Base-by-base conservation (phyloP, 1,140 invertebrate species). In the Bombus waltoni region DNA sequence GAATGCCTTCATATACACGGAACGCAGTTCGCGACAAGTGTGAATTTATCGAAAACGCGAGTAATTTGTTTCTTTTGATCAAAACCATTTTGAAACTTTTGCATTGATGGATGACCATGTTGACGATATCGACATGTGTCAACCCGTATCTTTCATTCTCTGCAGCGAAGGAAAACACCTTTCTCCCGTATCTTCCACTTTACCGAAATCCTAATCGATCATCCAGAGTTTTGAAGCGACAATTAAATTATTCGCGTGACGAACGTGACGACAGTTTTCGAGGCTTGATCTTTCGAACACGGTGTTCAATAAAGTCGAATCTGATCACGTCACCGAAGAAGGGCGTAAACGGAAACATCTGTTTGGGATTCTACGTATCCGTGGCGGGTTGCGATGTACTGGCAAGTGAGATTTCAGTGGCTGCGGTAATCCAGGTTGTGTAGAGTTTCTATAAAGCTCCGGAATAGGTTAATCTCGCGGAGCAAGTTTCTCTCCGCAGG, bases 401-500 rank as follows among this genome's bases (percentile, higher is more conserved):
- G 81, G 83, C 62, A 88, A 91, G 83, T 74, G 87, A 88, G 88
- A 91, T 92, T 83, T 77, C 47, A 81, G 73, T 62, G 85, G 90
- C 90, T 83, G 79, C 72, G 73, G 91, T 92, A 92, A 93, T 92
- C 91, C 92, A 86, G 87, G 87, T 89, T 91, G 80, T 85, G 87
- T 76, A 77, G 92, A 93, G 89, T 93, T 93, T 91, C 89, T 91
- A 92, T 92, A 92, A 92, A 92, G 89, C 90, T 90, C 87, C 85
- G 85, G 90, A 94, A 93, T 93, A 92, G 92, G 90, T 94, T 93
- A 94, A 94, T 94, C 93, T 93, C 83, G 85, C 84, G 74, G 85
- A 86, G 91, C 87, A 92, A 93, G 90, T 93, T 93, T 92, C 89
- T 88, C 90, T 87, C 81, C 86, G 83, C 66, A 71, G 77, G 87